Evolutionary conservation across 64 coral and sea anemone species (phyloP).

Genomic region (Dendrophyllia cribrosa): DNA sequence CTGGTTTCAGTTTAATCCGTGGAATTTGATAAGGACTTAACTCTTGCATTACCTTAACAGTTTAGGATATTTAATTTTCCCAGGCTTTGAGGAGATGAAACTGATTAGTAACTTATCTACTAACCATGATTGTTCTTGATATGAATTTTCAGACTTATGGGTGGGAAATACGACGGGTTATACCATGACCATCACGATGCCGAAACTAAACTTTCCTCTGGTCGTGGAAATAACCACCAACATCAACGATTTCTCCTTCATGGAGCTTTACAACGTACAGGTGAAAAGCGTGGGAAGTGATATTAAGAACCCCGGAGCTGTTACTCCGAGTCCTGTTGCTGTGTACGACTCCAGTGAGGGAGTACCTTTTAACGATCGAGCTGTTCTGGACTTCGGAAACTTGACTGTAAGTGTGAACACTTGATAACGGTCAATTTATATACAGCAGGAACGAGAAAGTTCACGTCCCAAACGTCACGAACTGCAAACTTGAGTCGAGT

Average conservation of each 20-base stretch:
- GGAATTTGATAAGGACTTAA: no score
- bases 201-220: slow-evolving; percentile 78
- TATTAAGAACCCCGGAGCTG: slow-evolving; percentile 25
- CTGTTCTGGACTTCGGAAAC: slow-evolving; percentile 88
- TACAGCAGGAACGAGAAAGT: neutral
- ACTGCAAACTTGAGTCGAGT: no score
- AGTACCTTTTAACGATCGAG: slow-evolving; percentile 67
- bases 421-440: neutral
- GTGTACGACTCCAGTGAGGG: slow-evolving; percentile 44
- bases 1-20: no score
- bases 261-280: slow-evolving; percentile 78
- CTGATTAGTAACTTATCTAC: no score
- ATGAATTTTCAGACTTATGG: slow-evolving; percentile 56
- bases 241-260: slow-evolving; percentile 95
- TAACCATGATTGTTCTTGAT: neutral
- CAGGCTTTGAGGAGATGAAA: no score
- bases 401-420: slow-evolving; percentile 64
- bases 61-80: no score
- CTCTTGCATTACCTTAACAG: no score
- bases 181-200: slow-evolving; percentile 80
- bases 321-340: neutral
- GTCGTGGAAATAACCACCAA: slow-evolving; percentile 78
- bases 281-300: slow-evolving; percentile 35
- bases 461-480: no score
- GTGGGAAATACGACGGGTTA: slow-evolving; percentile 67